Evolutionary conservation across 35 echinoderm and acorn worm genomes (phyloP), one percentile per base, ranked within the genome.

Genomic region (Chiridota heheva): DNA sequence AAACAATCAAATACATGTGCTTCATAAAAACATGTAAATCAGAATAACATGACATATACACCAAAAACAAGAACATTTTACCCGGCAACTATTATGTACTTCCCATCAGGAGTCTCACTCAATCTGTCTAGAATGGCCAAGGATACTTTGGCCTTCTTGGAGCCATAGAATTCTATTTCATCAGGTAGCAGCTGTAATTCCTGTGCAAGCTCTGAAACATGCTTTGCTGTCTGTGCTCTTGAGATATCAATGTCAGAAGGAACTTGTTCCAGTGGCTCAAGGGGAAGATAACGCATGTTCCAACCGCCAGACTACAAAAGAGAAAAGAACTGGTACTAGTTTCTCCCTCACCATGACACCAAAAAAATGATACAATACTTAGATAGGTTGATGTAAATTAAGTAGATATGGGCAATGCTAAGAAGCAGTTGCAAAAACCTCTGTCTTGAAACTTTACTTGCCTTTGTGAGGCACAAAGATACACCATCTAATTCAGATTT

Each of bases 121-220:
- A 96, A 80, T 53, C 93, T 60, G 39, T 90, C 83, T 24, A 96
- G 78, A 28, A 96, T 65, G 17, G 44, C 30, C 5, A 96, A 80
- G 17, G 93, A 96, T 2, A 96, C 84, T 44, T 96, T 96, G 47
- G 93, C 93, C 65, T 96, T 96, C 69, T 86, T 91, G 73, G 87
- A 91, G 36, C 93, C 93, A 73, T 96, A 96, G 84, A 84, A 96
- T 40, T 96, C 93, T 35, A 96, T 86, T 42, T 96, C 93, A 44
- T 84, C 78, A 7, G 93, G 93, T 22, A 96, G 77, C 44, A 96
- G 88, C 25, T 77, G 47, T 55, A 96, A 61, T 74, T 96, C 93
- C 42, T 96, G 71, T 36, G 88, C 84, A 2, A 97, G 40, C 43
- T 97, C 93, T n/a, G 93, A 76, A 4, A 97, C 82, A 44, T 97